A percentile compares a stretch with the other conserved stretches of the same genome.
phyloP scores from a whole-genome alignment of 2,888 invertebrate genomes.

The Agriopis marginaria region DNA sequence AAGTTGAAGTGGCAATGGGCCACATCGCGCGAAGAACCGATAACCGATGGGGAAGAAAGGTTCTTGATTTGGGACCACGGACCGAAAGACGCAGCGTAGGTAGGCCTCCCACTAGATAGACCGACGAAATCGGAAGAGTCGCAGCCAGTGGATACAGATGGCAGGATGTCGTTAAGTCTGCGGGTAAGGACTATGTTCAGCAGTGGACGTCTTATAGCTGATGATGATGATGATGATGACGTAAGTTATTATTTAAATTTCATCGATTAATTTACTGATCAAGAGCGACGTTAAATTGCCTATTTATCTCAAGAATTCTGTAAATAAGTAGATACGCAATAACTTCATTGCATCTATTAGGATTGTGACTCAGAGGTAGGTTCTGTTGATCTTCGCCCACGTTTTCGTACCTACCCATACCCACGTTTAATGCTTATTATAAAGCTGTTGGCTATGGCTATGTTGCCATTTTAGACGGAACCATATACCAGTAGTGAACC shows the following conservation, averaged over 20 bases:
- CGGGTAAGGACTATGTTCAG: too few relatives aligned
- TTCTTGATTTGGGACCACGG: too few relatives aligned
- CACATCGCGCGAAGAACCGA: too few relatives aligned
- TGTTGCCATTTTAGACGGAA: conserved; percentile 19
- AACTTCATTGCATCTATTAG: conserved; percentile 54
- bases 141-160: too few relatives aligned
- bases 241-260: not conserved
- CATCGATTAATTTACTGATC: not conserved
- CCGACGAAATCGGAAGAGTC: too few relatives aligned
- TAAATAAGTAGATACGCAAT: conserved; percentile 53
- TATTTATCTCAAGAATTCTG: conserved; percentile 47
- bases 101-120: too few relatives aligned
- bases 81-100: too few relatives aligned
- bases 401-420: conserved; percentile 35
- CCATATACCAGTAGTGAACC: conserved; percentile 12
- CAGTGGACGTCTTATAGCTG: not conserved
- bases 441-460: conserved; percentile 5
- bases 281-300: conserved; percentile 7
- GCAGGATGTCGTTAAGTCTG: too few relatives aligned
- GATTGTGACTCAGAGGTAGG: conserved; percentile 50
- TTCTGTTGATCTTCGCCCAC: conserved; percentile 58
- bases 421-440: conserved; percentile 15
- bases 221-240: not conserved
- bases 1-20: too few relatives aligned
- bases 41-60: too few relatives aligned